Percentiles rank a stretch among this genome's conserved stretches.
phyloP scores from a whole-genome alignment of 1,140 invertebrate genomes.

The Eurosta solidaginis region DNA sequence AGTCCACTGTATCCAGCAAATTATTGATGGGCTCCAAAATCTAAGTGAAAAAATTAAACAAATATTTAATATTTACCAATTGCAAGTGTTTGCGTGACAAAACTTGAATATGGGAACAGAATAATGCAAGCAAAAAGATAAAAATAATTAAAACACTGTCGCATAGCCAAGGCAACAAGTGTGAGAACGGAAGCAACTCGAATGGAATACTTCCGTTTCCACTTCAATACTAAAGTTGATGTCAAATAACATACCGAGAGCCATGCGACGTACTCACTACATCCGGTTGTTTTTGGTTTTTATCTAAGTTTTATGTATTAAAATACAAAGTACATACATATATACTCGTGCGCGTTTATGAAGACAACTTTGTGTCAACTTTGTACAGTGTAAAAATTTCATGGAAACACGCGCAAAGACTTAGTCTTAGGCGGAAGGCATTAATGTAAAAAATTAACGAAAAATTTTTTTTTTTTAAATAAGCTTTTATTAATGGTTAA shows the following conservation, averaged over 20 bases:
- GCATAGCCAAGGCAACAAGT: constrained; percentile 1
- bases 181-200: constrained; percentile 46
- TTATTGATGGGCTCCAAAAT: constrained; percentile 91
- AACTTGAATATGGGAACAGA: background rate
- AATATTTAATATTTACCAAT: background rate
- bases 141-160: too few species aligned
- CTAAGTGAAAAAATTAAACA: constrained; percentile 52
- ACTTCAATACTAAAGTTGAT: background rate
- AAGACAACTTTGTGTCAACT: too few species aligned
- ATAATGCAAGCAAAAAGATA: background rate
- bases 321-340: too few species aligned
- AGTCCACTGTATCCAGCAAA: constrained; percentile 81
- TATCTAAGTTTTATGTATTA: too few species aligned
- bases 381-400: too few species aligned
- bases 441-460: too few species aligned
- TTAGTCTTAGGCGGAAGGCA: too few species aligned
- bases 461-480: too few species aligned
- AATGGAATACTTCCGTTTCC: constrained; percentile 55
- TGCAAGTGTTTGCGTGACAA: background rate
- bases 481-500: too few species aligned
- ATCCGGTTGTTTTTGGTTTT: background rate
- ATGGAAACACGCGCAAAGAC: too few species aligned
- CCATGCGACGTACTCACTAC: background rate
- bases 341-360: too few species aligned
- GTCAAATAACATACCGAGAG: background rate